phyloP scores from a whole-genome alignment of 2,113 vertebrate genomes.

The Excalfactoria chinensis region DNA sequence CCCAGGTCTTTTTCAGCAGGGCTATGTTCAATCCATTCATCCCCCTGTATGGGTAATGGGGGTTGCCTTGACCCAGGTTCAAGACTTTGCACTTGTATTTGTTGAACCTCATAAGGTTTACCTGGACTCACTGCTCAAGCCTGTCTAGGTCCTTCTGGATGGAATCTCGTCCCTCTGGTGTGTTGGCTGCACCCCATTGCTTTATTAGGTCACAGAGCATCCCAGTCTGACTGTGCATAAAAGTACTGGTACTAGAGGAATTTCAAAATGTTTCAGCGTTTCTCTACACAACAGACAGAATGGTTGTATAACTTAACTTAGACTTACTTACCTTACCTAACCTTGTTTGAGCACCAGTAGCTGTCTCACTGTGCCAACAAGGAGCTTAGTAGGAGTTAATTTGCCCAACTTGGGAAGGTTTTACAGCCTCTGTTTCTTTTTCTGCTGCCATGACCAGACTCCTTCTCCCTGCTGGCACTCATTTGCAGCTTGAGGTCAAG shows the following conservation, averaged over 20 bases:
- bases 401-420: background rate
- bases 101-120: no score
- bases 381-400: background rate
- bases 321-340: background rate
- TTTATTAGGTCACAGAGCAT: slow-evolving; percentile 4
- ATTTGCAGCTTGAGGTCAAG: background rate
- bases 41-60: no score
- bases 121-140: no score
- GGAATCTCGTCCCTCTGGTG: no score
- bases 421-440: slow-evolving; percentile 19
- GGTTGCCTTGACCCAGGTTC: no score
- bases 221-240: background rate
- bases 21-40: no score
- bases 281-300: background rate
- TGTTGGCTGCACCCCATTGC: background rate
- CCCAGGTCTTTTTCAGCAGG: no score
- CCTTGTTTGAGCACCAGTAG: background rate
- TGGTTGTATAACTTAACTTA: background rate
- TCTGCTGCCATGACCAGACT: background rate
- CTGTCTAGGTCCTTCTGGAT: no score
- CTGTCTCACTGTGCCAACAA: background rate
- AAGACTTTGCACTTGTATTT: no score
- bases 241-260: background rate
- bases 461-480: background rate
- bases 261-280: background rate